A percentile compares a stretch with the other conserved stretches of the same genome.
These are phyloP conservation scores for Ectemnius continuus DNA, from an alignment of 2,888 invertebrate species.

Conservation along the genomic window DNA sequence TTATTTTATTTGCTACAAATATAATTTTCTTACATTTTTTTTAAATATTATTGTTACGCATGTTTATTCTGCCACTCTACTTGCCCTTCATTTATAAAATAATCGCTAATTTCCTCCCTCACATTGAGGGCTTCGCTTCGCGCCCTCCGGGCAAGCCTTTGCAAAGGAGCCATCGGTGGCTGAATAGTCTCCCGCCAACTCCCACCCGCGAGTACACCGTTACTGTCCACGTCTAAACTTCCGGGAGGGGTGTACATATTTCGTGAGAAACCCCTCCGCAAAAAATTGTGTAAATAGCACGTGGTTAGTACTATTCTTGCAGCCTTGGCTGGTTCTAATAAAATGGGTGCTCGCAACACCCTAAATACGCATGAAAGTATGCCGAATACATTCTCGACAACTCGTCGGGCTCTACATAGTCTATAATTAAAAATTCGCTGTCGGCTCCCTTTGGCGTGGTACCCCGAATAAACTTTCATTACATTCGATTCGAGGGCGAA, in stretches of 20 bases:
- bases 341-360: background rate
- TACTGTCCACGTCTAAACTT: background rate
- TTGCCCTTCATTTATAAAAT: background rate
- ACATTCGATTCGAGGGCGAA: background rate
- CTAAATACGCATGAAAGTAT: background rate
- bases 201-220: background rate
- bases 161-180: background rate
- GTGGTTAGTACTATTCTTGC: background rate
- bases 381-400: slow-evolving; percentile 7
- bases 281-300: background rate
- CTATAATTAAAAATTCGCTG: slow-evolving; percentile 6
- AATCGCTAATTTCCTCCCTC: background rate
- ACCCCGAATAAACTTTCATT: background rate
- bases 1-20: background rate
- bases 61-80: background rate
- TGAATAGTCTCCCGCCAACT: background rate
- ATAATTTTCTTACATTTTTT: background rate
- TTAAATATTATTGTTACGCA: background rate
- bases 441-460: background rate
- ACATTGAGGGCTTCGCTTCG: background rate
- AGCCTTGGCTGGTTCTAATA: background rate
- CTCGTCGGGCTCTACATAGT: background rate
- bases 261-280: background rate
- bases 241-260: background rate
- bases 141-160: background rate